phyloP scores from a whole-genome alignment of 2,888 invertebrate genomes.

The Drosophila meridiana region DNA sequence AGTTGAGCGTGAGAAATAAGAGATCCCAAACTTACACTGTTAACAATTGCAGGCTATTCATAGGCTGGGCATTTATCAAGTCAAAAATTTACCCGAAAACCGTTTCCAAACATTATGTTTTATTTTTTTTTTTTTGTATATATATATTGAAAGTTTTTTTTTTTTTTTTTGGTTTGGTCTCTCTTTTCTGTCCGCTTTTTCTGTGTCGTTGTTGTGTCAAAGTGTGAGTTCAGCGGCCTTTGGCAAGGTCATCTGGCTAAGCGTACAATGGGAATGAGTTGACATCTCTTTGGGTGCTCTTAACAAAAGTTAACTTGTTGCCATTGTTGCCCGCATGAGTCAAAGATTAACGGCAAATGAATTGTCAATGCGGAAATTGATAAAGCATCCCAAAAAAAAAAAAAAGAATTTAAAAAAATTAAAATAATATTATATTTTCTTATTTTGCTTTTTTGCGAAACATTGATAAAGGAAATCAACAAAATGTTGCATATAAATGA shows the following conservation, averaged over 20 bases:
- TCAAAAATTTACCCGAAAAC: background rate
- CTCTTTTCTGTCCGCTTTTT: constrained; percentile 7
- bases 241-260: constrained; percentile 51
- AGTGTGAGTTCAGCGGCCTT: constrained; percentile 54
- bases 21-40: no score
- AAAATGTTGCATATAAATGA: background rate
- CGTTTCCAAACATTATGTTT: background rate
- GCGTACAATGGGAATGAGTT: constrained; percentile 47
- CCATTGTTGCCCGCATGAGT: constrained; percentile 35
- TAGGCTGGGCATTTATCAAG: background rate
- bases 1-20: background rate
- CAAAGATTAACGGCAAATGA: constrained; percentile 50
- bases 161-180: background rate
- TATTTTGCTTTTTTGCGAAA: background rate
- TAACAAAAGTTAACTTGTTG: constrained; percentile 18
- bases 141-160: constrained; percentile 28
- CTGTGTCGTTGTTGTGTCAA: constrained; percentile 33
- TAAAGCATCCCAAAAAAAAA: constrained; percentile 25
- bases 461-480: constrained; percentile 2
- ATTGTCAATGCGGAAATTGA: constrained; percentile 63
- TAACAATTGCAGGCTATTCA: background rate
- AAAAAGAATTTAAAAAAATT: background rate
- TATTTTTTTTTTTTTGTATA: constrained; percentile 30
- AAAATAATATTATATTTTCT: background rate
- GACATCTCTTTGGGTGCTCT: constrained; percentile 52